Percentiles rank a stretch among this genome's conserved stretches.
These are phyloP conservation scores for Sepiola atlantica DNA, from an alignment of 2,888 invertebrate genomes.

Conservation along the genomic window DNA sequence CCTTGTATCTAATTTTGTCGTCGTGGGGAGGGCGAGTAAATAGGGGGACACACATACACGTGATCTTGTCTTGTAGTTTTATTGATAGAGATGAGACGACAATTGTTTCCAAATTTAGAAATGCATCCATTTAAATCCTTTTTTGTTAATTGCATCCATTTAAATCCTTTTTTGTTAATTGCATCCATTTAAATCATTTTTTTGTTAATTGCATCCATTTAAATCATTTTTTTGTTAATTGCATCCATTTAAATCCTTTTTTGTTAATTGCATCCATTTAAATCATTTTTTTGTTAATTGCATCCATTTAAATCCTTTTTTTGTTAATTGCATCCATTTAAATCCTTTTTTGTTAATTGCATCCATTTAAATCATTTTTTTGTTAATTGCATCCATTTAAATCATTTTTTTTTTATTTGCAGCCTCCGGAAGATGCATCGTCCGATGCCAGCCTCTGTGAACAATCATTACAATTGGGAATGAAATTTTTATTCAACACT, in stretches of 20 bases:
- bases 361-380: neutral
- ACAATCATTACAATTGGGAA: slow-evolving; percentile 70
- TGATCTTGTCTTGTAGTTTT: no score
- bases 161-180: neutral
- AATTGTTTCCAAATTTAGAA: no score
- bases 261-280: neutral
- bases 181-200: neutral
- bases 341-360: neutral
- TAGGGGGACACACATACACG: no score
- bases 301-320: neutral
- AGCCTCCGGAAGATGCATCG: slow-evolving; percentile 55
- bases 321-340: neutral
- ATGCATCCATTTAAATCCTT: neutral
- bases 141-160: no score
- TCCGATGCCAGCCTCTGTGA: slow-evolving; percentile 66
- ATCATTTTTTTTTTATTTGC: slow-evolving; percentile 51
- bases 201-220: neutral
- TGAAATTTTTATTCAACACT: slow-evolving; percentile 76
- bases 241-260: neutral
- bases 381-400: neutral
- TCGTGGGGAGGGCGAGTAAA: no score
- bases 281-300: no score
- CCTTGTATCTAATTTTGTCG: no score
- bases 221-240: no score
- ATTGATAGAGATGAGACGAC: no score